These are phyloP conservation scores for Prionchulus punctatus DNA, from an alignment of 2,888 invertebrate genomes.

Conservation along the genomic window DNA sequence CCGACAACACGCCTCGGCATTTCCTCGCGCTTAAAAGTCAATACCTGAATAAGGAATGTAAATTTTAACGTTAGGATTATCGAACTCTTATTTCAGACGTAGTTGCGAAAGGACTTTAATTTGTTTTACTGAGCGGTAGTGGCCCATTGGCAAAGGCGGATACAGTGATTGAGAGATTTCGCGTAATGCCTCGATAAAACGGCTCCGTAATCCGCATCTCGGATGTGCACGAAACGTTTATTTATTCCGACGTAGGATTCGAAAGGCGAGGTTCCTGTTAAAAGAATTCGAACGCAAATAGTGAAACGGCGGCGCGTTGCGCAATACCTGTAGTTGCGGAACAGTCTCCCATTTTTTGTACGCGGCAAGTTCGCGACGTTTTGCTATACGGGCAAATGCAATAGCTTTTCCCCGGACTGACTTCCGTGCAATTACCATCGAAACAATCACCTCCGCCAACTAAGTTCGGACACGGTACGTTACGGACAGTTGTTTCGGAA, in stretches of 20 bases:
- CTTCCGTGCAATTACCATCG: background rate
- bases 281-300: no score
- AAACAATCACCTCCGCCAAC: background rate
- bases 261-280: background rate
- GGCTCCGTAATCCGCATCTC: background rate
- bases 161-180: background rate
- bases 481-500: no score
- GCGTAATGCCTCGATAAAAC: background rate
- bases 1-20: no score
- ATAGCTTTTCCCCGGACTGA: background rate
- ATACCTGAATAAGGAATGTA: no score
- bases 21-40: no score
- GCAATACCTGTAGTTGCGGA: background rate
- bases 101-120: no score
- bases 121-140: background rate
- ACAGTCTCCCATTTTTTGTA: background rate
- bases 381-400: background rate
- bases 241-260: background rate
- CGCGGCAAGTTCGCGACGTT: background rate
- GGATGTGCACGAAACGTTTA: background rate
- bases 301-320: no score
- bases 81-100: background rate
- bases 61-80: no score
- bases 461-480: background rate
- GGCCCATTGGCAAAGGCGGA: conserved; percentile 1